A percentile compares a stretch with the other conserved stretches of the same genome.
Conservation (phyloP, 2,797 vertebrate species). For the Neopelma chrysocephalum region DNA sequence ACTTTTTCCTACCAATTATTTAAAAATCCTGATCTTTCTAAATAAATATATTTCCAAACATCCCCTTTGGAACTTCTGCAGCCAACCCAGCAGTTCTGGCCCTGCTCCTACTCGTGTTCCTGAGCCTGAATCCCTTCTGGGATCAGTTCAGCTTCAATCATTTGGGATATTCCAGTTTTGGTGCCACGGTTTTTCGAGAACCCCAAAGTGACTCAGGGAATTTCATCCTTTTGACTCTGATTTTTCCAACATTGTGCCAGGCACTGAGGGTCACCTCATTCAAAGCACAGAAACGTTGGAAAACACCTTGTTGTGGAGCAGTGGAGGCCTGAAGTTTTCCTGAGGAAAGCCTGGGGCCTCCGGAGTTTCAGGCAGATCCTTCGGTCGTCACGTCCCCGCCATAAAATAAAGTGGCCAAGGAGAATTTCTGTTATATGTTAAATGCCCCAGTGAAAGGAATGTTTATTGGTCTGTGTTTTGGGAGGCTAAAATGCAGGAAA, state of each 20-base stretch:
- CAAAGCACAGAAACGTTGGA: background rate
- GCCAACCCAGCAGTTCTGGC: too few relatives aligned
- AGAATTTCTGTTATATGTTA: background rate
- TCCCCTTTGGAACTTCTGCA: too few relatives aligned
- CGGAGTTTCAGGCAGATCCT: background rate
- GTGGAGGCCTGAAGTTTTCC: background rate
- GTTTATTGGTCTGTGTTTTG: constrained; percentile 19
- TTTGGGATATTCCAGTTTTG: too few relatives aligned
- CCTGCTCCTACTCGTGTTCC: too few relatives aligned
- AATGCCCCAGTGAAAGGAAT: background rate
- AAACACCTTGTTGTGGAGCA: background rate
- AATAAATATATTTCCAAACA: too few relatives aligned
- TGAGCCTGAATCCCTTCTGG: too few relatives aligned
- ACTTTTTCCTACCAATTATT: too few relatives aligned
- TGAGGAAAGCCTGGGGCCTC: background rate
- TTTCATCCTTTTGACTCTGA: background rate
- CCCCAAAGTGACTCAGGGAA: background rate
- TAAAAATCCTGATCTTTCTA: too few relatives aligned
- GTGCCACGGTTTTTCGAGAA: background rate
- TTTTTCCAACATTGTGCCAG: background rate
- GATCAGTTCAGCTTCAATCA: too few relatives aligned
- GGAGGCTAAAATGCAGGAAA: background rate
- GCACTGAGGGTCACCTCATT: background rate
- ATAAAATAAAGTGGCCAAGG: background rate
- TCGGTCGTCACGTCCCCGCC: background rate